Conservation (phyloP, 1,140 invertebrate genomes). For the Ridgeia piscesae region DNA sequence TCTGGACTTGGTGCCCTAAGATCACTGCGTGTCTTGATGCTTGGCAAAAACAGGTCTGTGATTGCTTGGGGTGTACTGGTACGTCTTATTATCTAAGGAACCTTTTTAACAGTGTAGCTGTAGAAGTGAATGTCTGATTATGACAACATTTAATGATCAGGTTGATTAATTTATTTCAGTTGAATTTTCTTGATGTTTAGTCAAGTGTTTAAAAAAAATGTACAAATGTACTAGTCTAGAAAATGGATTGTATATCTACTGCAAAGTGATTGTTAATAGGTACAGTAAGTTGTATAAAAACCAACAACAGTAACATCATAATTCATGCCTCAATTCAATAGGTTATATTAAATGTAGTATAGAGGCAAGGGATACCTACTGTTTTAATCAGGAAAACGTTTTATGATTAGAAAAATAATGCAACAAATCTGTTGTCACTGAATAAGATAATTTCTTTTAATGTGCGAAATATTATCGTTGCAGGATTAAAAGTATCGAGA, state of each 20-base stretch:
- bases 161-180: not conserved
- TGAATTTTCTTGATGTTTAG: not conserved
- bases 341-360: no score
- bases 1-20: constrained; percentile 72
- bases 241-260: not conserved
- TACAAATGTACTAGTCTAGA: not conserved
- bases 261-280: not conserved
- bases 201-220: not conserved
- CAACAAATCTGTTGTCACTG: no score
- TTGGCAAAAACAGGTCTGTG: constrained; percentile 80
- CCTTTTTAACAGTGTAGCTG: not conserved
- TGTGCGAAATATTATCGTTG: constrained; percentile 29
- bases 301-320: not conserved
- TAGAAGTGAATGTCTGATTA: not conserved
- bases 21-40: constrained; percentile 78
- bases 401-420: constrained; percentile 11
- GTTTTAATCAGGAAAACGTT: constrained; percentile 11
- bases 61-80: not conserved
- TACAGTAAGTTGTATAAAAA: not conserved
- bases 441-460: constrained; percentile 20
- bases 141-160: not conserved
- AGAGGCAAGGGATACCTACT: no score
- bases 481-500: constrained; percentile 76
- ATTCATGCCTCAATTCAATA: not conserved
- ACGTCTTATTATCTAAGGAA: no score